Evolutionary conservation across 2,113 vertebrate genomes (phyloP).

Genomic region (Emberiza fucata): DNA sequence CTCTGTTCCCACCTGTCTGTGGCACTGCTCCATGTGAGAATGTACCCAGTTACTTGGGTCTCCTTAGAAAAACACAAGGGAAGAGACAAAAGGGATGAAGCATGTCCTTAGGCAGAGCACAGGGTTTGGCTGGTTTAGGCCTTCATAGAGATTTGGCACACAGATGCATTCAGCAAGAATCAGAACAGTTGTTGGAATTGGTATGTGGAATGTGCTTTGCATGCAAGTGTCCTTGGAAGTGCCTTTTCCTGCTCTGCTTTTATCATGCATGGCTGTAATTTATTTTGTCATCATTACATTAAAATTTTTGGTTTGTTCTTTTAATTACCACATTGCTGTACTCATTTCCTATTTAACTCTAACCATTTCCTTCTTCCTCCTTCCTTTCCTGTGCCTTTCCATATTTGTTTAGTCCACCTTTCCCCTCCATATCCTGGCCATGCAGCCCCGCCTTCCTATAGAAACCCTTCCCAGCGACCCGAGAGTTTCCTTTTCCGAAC

Average conservation of each 20-base stretch:
- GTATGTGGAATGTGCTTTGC: constrained; percentile 38
- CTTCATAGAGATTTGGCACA: neutral
- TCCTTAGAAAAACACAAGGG: neutral
- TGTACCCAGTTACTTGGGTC: neutral
- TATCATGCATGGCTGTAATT: constrained; percentile 45
- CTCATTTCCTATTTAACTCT: constrained; percentile 36
- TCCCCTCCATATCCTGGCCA: constrained; percentile 79
- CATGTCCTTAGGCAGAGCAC: neutral
- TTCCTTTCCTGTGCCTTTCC: constrained; percentile 27
- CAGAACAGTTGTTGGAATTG: constrained; percentile 35
- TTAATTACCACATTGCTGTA: constrained; percentile 45
- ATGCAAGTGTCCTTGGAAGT: neutral
- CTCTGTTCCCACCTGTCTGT: neutral
- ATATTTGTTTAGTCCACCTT: constrained; percentile 80
- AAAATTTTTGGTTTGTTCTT: constrained; percentile 45
- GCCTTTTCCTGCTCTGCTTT: constrained; percentile 39
- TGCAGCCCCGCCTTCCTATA: constrained; percentile 73
- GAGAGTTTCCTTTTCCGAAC: constrained; percentile 92
- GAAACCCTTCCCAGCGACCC: constrained; percentile 78
- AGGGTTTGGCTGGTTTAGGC: neutral
- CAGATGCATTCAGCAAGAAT: neutral
- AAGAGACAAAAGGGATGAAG: neutral
- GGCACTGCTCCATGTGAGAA: neutral
- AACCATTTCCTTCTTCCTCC: constrained; percentile 46
- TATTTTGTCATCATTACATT: constrained; percentile 43